Conservation (phyloP, 2,113 vertebrate species). For the Anguilla japonica region DNA sequence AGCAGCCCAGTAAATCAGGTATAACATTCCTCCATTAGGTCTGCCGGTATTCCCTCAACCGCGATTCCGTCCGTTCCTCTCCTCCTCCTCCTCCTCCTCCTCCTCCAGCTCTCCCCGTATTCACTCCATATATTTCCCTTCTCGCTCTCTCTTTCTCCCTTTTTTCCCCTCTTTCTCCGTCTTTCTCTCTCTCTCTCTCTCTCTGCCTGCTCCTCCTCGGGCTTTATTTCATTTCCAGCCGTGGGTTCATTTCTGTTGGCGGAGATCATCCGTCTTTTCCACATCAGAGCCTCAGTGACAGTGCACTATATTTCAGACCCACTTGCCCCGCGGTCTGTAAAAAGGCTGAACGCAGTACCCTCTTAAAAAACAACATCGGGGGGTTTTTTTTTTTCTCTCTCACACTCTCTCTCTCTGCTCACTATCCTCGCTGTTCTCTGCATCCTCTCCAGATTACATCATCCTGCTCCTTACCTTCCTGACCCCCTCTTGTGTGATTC, state of each 20-base stretch:
- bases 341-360: too few relatives aligned
- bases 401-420: too few relatives aligned
- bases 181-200: not conserved
- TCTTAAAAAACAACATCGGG: not conserved
- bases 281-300: not conserved
- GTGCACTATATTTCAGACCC: not conserved
- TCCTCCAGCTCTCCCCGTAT: not conserved
- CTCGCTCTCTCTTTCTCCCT: slow-evolving; percentile 9
- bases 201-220: not conserved
- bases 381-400: not conserved
- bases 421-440: not conserved
- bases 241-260: too few relatives aligned
- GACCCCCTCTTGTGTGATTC: not conserved
- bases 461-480: not conserved
- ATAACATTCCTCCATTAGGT: not conserved
- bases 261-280: too few relatives aligned
- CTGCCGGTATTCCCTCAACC: not conserved
- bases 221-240: not conserved
- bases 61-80: not conserved
- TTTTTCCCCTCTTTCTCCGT: not conserved
- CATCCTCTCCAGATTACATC: not conserved
- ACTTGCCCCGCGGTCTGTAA: not conserved
- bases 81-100: not conserved
- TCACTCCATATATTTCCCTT: slow-evolving; percentile 4
- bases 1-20: not conserved